A percentile compares a stretch with the other conserved stretches of the same genome.
These are phyloP conservation scores for Euleptes europaea DNA, from an alignment of 2,113 vertebrate genomes.

Conservation along the genomic window DNA sequence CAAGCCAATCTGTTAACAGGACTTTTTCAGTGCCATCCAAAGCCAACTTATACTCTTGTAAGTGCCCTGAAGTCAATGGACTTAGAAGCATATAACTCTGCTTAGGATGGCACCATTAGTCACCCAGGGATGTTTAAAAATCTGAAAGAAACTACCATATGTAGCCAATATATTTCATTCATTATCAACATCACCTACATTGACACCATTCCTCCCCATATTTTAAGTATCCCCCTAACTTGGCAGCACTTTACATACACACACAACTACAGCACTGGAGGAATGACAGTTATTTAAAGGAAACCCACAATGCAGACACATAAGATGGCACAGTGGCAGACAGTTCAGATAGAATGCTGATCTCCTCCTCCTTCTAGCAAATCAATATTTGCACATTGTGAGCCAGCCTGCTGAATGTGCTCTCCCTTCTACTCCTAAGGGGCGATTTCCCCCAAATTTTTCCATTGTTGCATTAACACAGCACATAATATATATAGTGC, in stretches of 20 bases:
- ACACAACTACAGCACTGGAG: no score
- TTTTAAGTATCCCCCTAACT: not conserved
- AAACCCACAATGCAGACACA: not conserved
- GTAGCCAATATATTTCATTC: constrained; percentile 16
- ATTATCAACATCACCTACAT: not conserved
- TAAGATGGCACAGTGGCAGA: not conserved
- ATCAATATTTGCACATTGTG: no score
- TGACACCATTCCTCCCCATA: not conserved
- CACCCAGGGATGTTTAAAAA: not conserved
- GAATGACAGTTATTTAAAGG: not conserved
- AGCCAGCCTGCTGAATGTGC: not conserved
- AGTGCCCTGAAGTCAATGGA: no score
- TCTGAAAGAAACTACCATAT: not conserved
- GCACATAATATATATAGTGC: no score
- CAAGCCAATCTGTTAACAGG: not conserved
- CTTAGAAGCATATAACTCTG: no score
- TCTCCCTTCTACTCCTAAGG: not conserved
- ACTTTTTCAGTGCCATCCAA: not conserved
- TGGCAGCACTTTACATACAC: no score
- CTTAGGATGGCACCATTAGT: not conserved
- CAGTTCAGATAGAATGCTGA: not conserved
- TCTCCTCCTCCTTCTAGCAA: no score
- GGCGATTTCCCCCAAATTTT: no score
- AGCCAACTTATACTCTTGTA: no score
- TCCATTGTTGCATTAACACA: not conserved